A percentile compares a stretch with the other conserved stretches of the same genome.
Conservation (phyloP, 2,888 invertebrate species). For the Platynereis dumerilii region DNA sequence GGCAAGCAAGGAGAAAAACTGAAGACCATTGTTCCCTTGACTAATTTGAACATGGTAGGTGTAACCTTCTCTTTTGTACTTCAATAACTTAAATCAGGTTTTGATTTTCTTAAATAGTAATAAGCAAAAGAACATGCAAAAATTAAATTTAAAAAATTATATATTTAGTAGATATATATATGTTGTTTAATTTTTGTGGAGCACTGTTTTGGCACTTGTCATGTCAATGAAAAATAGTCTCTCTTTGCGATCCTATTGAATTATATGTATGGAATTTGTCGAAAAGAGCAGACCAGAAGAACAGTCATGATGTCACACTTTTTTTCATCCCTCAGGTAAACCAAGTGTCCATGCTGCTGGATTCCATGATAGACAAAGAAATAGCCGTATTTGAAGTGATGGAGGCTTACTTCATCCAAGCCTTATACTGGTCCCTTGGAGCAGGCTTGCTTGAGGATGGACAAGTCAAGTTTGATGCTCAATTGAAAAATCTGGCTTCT, state of each 20-base stretch:
- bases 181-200: too few species aligned
- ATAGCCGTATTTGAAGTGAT: constrained; percentile 65
- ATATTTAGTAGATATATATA: too few species aligned
- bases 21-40: constrained; percentile 83
- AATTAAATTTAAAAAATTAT: too few species aligned
- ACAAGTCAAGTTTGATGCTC: constrained; percentile 78
- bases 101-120: too few species aligned
- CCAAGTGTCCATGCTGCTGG: constrained; percentile 82
- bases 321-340: constrained; percentile 68
- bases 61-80: neutral
- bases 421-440: constrained; percentile 85
- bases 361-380: constrained; percentile 69
- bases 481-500: constrained; percentile 75
- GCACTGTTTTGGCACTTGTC: too few species aligned
- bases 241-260: too few species aligned
- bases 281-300: too few species aligned
- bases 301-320: too few species aligned
- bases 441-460: constrained; percentile 77
- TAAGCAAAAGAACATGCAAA: too few species aligned
- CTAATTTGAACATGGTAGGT: constrained; percentile 82
- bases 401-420: constrained; percentile 77
- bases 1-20: constrained; percentile 71
- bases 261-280: too few species aligned
- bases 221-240: too few species aligned
- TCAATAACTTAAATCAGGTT: too few species aligned